A percentile compares a stretch with the other conserved stretches of the same genome.
Evolutionary conservation across 2,113 vertebrate species (phyloP).

Genomic region (Clarias batrachus): DNA sequence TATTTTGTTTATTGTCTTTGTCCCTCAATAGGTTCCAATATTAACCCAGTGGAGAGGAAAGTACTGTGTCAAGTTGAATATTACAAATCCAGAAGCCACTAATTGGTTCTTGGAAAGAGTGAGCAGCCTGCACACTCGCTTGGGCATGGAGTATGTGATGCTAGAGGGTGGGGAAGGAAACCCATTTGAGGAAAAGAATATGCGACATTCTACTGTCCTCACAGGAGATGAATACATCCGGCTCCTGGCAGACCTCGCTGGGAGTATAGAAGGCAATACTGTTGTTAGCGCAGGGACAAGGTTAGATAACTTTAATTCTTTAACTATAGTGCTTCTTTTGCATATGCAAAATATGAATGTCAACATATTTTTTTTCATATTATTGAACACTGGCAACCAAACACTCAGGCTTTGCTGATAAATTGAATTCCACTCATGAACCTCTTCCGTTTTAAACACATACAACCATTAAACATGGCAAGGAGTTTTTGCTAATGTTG

Average conservation of each 20-base stretch:
- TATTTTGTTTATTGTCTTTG: neutral
- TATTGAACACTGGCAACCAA: neutral
- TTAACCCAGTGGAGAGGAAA: constrained; percentile 80
- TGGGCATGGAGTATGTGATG: constrained; percentile 76
- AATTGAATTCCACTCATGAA: neutral
- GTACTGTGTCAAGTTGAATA: constrained; percentile 82
- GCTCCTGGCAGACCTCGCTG: constrained; percentile 71
- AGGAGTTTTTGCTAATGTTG: neutral
- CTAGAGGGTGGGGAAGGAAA: constrained; percentile 81
- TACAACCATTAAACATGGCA: neutral
- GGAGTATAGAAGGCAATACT: constrained; percentile 73
- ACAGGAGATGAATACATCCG: constrained; percentile 73
- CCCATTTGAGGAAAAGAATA: constrained; percentile 72
- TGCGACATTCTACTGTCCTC: constrained; percentile 58
- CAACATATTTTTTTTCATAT: neutral
- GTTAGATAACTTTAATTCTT: constrained; percentile 61
- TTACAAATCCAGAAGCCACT: constrained; percentile 76
- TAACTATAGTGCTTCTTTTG: neutral
- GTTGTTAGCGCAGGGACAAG: constrained; percentile 78
- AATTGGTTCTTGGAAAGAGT: constrained; percentile 81
- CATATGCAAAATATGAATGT: neutral
- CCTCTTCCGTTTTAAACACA: neutral
- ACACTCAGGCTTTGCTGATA: neutral
- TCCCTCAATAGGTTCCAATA: constrained; percentile 71
- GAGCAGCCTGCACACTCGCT: constrained; percentile 64